These are phyloP conservation scores for Priocnemis perturbator DNA, from an alignment of 2,888 invertebrate genomes.

Conservation along the genomic window DNA sequence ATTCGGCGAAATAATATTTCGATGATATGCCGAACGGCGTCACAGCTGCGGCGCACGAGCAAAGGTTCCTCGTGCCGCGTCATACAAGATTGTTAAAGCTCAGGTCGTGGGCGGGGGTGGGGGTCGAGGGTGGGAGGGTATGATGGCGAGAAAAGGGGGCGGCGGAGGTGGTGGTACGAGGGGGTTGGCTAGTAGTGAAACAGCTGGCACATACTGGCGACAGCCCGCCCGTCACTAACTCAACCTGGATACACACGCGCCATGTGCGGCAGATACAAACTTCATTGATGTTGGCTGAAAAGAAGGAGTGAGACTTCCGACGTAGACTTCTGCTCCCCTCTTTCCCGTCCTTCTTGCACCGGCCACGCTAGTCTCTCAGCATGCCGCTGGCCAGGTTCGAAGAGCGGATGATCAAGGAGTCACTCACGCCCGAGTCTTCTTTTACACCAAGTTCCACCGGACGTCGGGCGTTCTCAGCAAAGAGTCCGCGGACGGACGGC, in stretches of 20 bases:
- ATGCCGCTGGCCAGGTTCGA: too few species aligned
- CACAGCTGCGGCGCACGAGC: constrained; percentile 69
- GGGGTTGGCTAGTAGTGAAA: constrained; percentile 67
- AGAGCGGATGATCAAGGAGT: too few species aligned
- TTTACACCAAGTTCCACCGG: too few species aligned
- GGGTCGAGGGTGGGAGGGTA: constrained; percentile 31
- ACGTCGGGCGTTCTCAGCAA: too few species aligned
- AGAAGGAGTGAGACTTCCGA: constrained; percentile 58
- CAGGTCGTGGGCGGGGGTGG: constrained; percentile 43
- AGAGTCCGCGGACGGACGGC: too few species aligned
- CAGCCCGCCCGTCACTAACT: constrained; percentile 74
- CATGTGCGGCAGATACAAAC: constrained; percentile 74
- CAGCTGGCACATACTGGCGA: constrained; percentile 73
- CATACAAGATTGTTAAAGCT: constrained; percentile 73
- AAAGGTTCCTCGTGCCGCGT: constrained; percentile 63
- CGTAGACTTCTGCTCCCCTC: constrained; percentile 56
- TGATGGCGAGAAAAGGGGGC: constrained; percentile 27
- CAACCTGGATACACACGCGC: constrained; percentile 72
- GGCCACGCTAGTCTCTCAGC: too few species aligned
- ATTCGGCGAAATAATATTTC: constrained; percentile 70
- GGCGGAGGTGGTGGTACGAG: constrained; percentile 20
- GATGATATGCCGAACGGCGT: constrained; percentile 71
- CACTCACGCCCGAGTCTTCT: too few species aligned
- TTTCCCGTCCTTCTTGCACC: constrained; percentile 6
- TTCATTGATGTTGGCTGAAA: constrained; percentile 73